Evolutionary conservation across 2,888 invertebrate species (phyloP).

Genomic region (Drosophila koepferae): DNA sequence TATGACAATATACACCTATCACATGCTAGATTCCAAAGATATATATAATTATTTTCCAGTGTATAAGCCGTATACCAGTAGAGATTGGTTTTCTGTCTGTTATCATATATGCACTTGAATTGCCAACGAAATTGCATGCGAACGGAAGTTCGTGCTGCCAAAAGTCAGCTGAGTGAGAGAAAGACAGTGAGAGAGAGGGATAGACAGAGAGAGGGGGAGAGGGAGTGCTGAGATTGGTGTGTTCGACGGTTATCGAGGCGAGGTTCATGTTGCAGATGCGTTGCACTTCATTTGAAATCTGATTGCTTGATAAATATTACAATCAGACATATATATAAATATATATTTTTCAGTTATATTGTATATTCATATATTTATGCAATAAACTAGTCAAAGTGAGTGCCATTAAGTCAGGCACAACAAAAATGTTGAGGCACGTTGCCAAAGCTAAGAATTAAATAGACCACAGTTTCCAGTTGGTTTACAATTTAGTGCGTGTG

Average conservation of each 20-base stretch:
- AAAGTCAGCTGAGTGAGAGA: slow-evolving; percentile 25
- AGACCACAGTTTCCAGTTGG: slow-evolving; percentile 17
- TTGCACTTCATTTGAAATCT: slow-evolving; percentile 40
- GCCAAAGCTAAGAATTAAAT: slow-evolving; percentile 37
- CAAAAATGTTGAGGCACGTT: slow-evolving; percentile 13
- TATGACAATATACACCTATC: too few species aligned
- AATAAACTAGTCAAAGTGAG: slow-evolving; percentile 23
- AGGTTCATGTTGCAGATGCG: slow-evolving; percentile 7
- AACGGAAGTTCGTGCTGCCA: slow-evolving; percentile 31
- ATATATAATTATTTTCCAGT: neutral
- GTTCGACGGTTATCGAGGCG: neutral
- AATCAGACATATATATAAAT: neutral
- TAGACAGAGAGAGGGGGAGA: neutral
- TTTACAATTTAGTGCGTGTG: neutral
- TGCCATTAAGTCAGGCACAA: slow-evolving; percentile 10
- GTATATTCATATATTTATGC: slow-evolving; percentile 9
- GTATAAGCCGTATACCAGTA: slow-evolving; percentile 1
- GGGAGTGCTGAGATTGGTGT: slow-evolving; percentile 15
- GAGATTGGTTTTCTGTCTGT: slow-evolving; percentile 37
- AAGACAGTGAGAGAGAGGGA: neutral
- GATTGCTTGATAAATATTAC: slow-evolving; percentile 31
- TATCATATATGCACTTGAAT: slow-evolving; percentile 27
- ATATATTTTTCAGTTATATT: neutral
- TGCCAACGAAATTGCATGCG: slow-evolving; percentile 38
- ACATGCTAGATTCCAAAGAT: neutral